Evolutionary conservation across 2,797 vertebrate species (phyloP).

Genomic region (Rhinatrema bivittatum): DNA sequence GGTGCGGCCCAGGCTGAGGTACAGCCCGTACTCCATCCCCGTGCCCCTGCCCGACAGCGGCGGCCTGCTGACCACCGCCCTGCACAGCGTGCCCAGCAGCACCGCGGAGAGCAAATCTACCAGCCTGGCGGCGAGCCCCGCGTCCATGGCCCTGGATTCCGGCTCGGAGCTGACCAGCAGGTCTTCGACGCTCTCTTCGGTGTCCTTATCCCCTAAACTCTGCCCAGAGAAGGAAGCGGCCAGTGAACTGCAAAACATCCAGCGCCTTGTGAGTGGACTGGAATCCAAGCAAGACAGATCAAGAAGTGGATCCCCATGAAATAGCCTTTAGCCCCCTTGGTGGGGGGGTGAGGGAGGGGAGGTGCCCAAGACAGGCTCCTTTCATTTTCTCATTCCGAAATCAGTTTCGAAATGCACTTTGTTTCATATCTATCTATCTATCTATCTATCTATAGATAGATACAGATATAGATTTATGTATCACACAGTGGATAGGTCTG

Average conservation of each 20-base stretch:
- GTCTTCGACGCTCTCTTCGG: conserved; percentile 79
- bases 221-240: conserved; percentile 78
- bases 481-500: conserved; percentile 2
- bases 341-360: conserved; percentile 25
- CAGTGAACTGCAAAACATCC: conserved; percentile 92
- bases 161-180: conserved; percentile 87
- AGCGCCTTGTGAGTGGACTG: conserved; percentile 91
- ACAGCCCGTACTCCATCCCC: conserved; percentile 89
- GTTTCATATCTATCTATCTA: conserved; percentile 1
- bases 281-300: conserved; percentile 84
- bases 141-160: conserved; percentile 77
- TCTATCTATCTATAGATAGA: background rate
- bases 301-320: conserved; percentile 81
- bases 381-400: conserved; percentile 19
- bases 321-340: background rate
- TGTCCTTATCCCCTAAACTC: conserved; percentile 82
- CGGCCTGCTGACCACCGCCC: conserved; percentile 70
- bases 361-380: background rate
- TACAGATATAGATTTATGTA: no score
- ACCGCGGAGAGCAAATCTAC: conserved; percentile 66
- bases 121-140: conserved; percentile 66
- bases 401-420: conserved; percentile 33
- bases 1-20: conserved; percentile 85
- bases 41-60: conserved; percentile 79
- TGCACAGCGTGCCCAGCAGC: conserved; percentile 61